phyloP scores from a whole-genome alignment of 2,888 invertebrate species.

The Macropis europaea region DNA sequence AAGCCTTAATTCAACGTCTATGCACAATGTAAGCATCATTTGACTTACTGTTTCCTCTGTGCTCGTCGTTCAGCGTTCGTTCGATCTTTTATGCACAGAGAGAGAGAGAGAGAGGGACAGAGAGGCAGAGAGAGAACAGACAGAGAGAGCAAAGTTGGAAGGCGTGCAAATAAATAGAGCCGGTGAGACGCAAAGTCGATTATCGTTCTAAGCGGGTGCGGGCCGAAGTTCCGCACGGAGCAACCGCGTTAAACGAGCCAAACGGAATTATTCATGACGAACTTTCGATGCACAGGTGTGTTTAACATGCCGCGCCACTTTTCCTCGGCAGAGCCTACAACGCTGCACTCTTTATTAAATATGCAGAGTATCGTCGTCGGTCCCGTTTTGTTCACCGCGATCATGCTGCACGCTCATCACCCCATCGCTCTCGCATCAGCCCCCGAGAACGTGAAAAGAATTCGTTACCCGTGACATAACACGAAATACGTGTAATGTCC shows the following conservation, averaged over 20 bases:
- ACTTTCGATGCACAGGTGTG: constrained; percentile 60
- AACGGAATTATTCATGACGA: constrained; percentile 62
- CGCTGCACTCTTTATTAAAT: constrained; percentile 45
- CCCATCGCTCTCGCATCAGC: background rate
- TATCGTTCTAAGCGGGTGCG: constrained; percentile 27
- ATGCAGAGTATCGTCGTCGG: constrained; percentile 25
- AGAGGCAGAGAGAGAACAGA: too few species aligned
- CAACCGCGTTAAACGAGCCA: constrained; percentile 47
- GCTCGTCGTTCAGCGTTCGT: constrained; percentile 3
- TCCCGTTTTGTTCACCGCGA: constrained; percentile 7
- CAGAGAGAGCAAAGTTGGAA: too few species aligned
- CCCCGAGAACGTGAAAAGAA: constrained; percentile 11
- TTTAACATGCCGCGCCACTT: constrained; percentile 52
- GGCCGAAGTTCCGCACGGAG: constrained; percentile 31
- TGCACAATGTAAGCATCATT: constrained; percentile 40
- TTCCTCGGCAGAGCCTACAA: constrained; percentile 9
- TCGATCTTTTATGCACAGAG: constrained; percentile 24
- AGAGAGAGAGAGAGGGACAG: too few species aligned
- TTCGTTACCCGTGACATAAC: background rate
- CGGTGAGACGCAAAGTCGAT: constrained; percentile 57
- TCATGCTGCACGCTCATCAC: background rate
- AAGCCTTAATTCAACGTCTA: constrained; percentile 29
- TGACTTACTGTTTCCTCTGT: constrained; percentile 23
- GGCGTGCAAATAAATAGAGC: constrained; percentile 52
- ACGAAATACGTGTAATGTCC: too few species aligned